phyloP scores from a whole-genome alignment of 1,140 invertebrate species.

The Nebria ingens region DNA sequence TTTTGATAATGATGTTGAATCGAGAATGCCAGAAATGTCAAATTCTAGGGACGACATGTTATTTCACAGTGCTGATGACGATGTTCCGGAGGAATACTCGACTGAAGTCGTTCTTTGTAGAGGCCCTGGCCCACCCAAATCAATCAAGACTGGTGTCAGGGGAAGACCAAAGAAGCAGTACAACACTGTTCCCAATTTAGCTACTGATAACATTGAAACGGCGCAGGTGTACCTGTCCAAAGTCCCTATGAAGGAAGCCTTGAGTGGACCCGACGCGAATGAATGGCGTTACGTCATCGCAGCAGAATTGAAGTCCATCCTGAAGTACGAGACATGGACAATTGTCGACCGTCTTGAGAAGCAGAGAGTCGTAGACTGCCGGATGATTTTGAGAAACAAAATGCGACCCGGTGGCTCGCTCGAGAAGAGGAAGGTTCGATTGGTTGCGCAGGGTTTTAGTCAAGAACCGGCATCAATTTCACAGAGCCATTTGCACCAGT shows the following conservation, averaged over 20 bases:
- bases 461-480: constrained; percentile 28
- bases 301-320: background rate
- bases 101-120: background rate
- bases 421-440: background rate
- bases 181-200: background rate
- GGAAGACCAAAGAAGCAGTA: background rate
- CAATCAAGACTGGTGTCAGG: background rate
- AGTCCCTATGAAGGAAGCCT: background rate
- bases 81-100: background rate
- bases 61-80: background rate
- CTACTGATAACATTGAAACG: background rate
- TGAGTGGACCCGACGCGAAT: constrained; percentile 11
- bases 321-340: background rate
- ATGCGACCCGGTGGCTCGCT: background rate
- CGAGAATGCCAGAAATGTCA: background rate
- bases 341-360: background rate
- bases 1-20: background rate
- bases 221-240: background rate
- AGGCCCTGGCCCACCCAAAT: background rate
- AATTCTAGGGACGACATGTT: background rate
- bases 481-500: constrained; percentile 33
- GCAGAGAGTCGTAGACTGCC: constrained; percentile 17
- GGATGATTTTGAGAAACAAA: constrained; percentile 7
- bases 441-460: constrained; percentile 7
- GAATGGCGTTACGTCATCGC: constrained; percentile 1